Conservation (phyloP, 2,888 invertebrate genomes). For the Erebia epiphron region DNA sequence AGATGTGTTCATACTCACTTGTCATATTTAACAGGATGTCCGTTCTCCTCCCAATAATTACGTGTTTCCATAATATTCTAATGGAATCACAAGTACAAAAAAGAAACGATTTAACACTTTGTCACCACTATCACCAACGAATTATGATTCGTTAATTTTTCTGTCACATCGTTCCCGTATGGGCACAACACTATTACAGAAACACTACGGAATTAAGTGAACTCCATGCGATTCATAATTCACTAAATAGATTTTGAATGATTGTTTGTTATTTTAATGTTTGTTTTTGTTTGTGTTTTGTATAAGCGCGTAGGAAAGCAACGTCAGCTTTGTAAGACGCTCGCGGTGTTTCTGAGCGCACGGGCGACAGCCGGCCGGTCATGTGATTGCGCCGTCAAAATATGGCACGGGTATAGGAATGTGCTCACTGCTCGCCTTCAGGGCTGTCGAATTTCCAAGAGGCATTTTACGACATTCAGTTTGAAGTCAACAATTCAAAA, state of each 20-base stretch:
- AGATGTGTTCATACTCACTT: constrained; percentile 57
- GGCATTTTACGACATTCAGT: background rate
- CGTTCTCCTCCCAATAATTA: constrained; percentile 76
- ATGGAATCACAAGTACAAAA: constrained; percentile 52
- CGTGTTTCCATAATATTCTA: constrained; percentile 76
- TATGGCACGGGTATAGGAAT: constrained; percentile 61
- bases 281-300: background rate
- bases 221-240: constrained; percentile 54
- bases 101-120: constrained; percentile 48
- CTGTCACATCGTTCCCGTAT: constrained; percentile 52
- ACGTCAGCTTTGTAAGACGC: constrained; percentile 53
- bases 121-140: constrained; percentile 51
- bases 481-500: too few relatives aligned
- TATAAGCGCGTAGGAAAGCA: constrained; percentile 22
- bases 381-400: constrained; percentile 68
- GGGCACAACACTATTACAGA: constrained; percentile 46
- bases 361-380: constrained; percentile 55
- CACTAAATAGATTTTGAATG: constrained; percentile 32
- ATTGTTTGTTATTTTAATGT: constrained; percentile 12
- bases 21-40: constrained; percentile 72
- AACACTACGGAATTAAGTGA: constrained; percentile 25
- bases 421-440: constrained; percentile 49
- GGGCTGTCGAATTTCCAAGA: constrained; percentile 30
- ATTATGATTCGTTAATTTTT: constrained; percentile 43
- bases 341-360: constrained; percentile 54